Percentiles rank a stretch among this genome's conserved stretches.
phyloP scores from a whole-genome alignment of 2,797 vertebrate species.

The Peromyscus attwateri region DNA sequence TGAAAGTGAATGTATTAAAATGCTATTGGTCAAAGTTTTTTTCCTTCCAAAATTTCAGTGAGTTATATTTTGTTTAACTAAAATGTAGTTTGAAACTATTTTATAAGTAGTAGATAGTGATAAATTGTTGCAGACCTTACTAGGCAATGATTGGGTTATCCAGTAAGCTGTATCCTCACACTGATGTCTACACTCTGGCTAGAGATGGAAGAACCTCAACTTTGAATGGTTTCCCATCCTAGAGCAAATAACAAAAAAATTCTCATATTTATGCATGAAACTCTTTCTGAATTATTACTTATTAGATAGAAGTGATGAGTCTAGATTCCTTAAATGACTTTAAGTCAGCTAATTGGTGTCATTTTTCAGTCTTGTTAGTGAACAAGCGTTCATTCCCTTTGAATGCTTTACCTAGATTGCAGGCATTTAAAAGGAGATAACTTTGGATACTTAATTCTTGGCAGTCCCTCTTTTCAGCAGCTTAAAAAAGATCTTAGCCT shows the following conservation, averaged over 20 bases:
- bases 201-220: neutral
- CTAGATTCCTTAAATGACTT: constrained; percentile 31
- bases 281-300: neutral
- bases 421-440: constrained; percentile 15
- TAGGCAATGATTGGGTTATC: neutral
- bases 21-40: neutral
- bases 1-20: neutral
- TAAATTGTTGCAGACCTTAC: neutral
- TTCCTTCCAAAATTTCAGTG: constrained; percentile 21
- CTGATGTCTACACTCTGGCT: neutral
- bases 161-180: neutral
- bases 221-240: constrained; percentile 60
- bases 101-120: neutral
- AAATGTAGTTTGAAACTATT: constrained; percentile 39
- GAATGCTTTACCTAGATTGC: constrained; percentile 18
- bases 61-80: neutral
- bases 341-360: constrained; percentile 15
- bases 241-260: constrained; percentile 55
- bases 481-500: neutral
- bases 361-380: constrained; percentile 26
- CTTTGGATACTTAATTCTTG: neutral
- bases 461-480: constrained; percentile 30
- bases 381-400: constrained; percentile 7
- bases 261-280: constrained; percentile 34
- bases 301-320: constrained; percentile 24